These are phyloP conservation scores for Hippocampus mohnikei DNA, from an alignment of 2,113 vertebrate genomes.

Conservation along the genomic window DNA sequence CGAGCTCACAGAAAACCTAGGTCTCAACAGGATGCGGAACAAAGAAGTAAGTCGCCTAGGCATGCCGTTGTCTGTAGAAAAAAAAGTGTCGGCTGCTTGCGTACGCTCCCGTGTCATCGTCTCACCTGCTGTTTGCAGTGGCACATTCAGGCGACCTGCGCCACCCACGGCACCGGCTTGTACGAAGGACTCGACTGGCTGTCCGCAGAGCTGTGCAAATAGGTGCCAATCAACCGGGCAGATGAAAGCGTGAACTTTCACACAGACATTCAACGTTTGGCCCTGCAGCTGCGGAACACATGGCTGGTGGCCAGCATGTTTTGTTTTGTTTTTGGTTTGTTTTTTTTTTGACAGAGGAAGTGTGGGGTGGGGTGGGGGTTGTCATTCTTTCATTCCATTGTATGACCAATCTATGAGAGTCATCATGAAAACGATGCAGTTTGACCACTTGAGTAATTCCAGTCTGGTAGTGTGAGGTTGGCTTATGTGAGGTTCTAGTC, in stretches of 20 bases:
- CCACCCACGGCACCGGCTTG: slow-evolving; percentile 84
- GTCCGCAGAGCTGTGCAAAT: slow-evolving; percentile 82
- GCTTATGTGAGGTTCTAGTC: not conserved
- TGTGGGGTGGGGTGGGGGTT: not conserved
- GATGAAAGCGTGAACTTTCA: slow-evolving; percentile 11
- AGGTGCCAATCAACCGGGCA: slow-evolving; percentile 21
- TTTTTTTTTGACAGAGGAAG: not conserved
- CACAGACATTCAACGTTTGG: slow-evolving; percentile 48
- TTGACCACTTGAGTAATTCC: slow-evolving; percentile 26
- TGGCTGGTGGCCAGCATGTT: slow-evolving; percentile 46
- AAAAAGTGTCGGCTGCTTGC: not conserved
- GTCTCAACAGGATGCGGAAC: slow-evolving; percentile 76
- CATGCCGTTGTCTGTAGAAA: not conserved
- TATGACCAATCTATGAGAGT: slow-evolving; percentile 11
- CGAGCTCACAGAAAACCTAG: slow-evolving; percentile 85
- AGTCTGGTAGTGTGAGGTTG: not conserved
- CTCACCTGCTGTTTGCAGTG: slow-evolving; percentile 67
- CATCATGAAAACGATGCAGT: not conserved
- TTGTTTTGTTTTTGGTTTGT: slow-evolving; percentile 21
- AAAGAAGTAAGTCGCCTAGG: slow-evolving; percentile 74
- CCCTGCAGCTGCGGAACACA: slow-evolving; percentile 30
- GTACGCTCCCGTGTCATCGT: not conserved
- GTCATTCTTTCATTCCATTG: slow-evolving; percentile 16
- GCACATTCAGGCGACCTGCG: slow-evolving; percentile 85
- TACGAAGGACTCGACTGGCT: slow-evolving; percentile 93